phyloP scores from a whole-genome alignment of 2,113 vertebrate species.

The Gadus macrocephalus region DNA sequence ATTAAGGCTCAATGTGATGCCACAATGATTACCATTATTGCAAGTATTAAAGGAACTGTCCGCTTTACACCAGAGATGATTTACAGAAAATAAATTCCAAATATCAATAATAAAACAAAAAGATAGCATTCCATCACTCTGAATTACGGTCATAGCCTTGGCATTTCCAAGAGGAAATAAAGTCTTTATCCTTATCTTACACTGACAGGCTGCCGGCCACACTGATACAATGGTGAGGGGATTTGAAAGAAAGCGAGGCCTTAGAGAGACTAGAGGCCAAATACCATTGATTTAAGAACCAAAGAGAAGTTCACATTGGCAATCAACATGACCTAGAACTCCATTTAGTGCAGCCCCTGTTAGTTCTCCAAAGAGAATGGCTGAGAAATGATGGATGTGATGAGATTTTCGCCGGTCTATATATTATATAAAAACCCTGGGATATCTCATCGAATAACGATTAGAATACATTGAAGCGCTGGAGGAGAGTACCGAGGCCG shows the following conservation, averaged over 20 bases:
- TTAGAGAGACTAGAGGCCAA: conserved; percentile 18
- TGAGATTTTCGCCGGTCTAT: too few species aligned
- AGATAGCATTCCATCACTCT: too few species aligned
- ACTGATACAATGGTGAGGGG: conserved; percentile 19
- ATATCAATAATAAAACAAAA: too few species aligned
- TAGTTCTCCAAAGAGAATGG: not conserved
- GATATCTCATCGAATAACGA: too few species aligned
- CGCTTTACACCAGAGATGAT: too few species aligned
- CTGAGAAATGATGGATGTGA: not conserved
- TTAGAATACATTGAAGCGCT: not conserved
- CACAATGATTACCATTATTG: too few species aligned
- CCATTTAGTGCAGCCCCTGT: conserved; percentile 16
- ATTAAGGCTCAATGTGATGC: too few species aligned
- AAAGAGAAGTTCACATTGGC: conserved; percentile 34
- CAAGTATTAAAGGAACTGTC: too few species aligned
- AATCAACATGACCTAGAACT: conserved; percentile 12
- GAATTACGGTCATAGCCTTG: not conserved
- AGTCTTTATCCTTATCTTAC: conserved; percentile 33
- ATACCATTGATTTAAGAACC: conserved; percentile 31
- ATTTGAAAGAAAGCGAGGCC: conserved; percentile 26
- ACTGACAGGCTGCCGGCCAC: conserved; percentile 22
- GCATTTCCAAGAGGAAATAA: conserved; percentile 1
- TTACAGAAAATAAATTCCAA: too few species aligned
- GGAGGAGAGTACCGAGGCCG: not conserved
- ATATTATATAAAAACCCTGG: too few species aligned